Evolutionary conservation across 2,888 invertebrate genomes (phyloP).

Genomic region (Polyommatus icarus): DNA sequence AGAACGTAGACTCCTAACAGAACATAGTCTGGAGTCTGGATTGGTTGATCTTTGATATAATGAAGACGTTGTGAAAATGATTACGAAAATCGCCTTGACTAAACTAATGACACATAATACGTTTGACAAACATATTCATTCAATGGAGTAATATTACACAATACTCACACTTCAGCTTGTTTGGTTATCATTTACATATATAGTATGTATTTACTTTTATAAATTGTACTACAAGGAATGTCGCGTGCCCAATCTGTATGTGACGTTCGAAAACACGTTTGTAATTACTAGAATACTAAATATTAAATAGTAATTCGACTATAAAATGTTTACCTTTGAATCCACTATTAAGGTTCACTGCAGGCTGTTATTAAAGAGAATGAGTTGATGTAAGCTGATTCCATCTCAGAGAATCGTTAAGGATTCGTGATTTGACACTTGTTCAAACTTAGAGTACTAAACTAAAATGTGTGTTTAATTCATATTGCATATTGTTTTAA

Average conservation of each 20-base stretch:
- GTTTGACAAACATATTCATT: slow-evolving; percentile 70
- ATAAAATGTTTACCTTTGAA: not conserved
- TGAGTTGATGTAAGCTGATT: not conserved
- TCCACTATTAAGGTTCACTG: not conserved
- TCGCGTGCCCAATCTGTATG: slow-evolving; percentile 11
- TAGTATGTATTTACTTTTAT: slow-evolving; percentile 26
- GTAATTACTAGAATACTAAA: not conserved
- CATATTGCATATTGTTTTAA: too few species aligned
- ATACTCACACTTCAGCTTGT: slow-evolving; percentile 59
- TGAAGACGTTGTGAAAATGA: slow-evolving; percentile 46
- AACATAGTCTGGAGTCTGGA: not conserved
- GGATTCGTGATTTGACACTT: not conserved
- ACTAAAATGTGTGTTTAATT: not conserved
- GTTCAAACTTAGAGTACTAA: not conserved
- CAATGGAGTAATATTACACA: slow-evolving; percentile 63
- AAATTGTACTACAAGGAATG: slow-evolving; percentile 26
- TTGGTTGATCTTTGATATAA: slow-evolving; percentile 30
- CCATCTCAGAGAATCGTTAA: not conserved
- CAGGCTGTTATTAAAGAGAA: not conserved
- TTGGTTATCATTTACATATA: slow-evolving; percentile 44
- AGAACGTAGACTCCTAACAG: not conserved
- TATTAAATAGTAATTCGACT: not conserved
- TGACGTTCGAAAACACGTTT: slow-evolving; percentile 24
- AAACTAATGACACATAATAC: slow-evolving; percentile 64
- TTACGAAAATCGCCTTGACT: slow-evolving; percentile 73